Evolutionary conservation across 2,888 invertebrate genomes (phyloP).

Genomic region (Caenorhabditis sp.): DNA sequence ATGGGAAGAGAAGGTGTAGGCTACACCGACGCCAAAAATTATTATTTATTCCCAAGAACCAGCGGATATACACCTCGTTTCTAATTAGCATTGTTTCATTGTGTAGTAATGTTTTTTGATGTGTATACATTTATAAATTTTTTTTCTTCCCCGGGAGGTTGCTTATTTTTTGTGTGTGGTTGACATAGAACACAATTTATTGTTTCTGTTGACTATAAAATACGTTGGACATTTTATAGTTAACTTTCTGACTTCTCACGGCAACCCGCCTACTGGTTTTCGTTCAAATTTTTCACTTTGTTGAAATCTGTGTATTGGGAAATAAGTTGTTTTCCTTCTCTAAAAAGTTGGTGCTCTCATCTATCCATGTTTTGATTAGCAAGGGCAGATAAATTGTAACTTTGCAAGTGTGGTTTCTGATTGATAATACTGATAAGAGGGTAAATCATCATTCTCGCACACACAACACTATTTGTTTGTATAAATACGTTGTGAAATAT

Average conservation of each 20-base stretch:
- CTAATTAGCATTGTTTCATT: constrained; percentile 4
- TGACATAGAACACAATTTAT: neutral
- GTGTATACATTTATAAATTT: neutral
- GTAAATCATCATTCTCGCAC: neutral
- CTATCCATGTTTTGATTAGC: too few species aligned
- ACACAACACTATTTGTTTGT: neutral
- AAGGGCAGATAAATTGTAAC: too few species aligned
- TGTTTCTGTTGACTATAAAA: too few species aligned
- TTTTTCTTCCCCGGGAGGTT: neutral
- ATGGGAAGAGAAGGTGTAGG: constrained; percentile 63
- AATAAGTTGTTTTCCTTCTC: too few species aligned
- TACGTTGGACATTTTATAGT: too few species aligned
- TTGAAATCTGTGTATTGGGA: too few species aligned
- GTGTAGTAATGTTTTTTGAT: neutral
- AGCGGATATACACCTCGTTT: constrained; percentile 44
- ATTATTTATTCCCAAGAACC: constrained; percentile 49
- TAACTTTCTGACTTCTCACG: too few species aligned
- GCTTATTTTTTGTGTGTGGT: neutral
- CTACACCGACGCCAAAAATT: constrained; percentile 52
- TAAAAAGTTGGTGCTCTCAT: too few species aligned
- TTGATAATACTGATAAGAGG: neutral
- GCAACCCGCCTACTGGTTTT: too few species aligned
- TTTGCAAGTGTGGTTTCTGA: neutral
- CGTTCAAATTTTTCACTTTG: too few species aligned
- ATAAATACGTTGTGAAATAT: neutral